Evolutionary conservation across 2,113 vertebrate species (phyloP).

Genomic region (Pedetes capensis): DNA sequence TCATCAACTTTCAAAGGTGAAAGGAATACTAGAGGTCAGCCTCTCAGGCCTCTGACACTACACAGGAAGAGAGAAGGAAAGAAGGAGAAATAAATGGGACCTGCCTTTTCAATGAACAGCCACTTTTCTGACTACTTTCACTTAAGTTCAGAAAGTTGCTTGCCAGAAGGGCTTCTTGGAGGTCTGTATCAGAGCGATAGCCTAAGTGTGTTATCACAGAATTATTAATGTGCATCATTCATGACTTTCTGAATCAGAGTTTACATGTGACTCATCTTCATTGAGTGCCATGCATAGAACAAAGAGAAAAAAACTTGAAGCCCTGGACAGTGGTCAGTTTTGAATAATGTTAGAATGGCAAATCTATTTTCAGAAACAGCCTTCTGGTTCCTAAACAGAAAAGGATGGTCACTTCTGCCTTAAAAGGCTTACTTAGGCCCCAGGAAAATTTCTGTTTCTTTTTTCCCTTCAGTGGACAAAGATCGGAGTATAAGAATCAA

Average conservation of each 20-base stretch:
- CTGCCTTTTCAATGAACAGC: constrained; percentile 7
- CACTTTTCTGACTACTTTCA: constrained; percentile 51
- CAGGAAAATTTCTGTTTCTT: not conserved
- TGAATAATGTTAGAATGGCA: not conserved
- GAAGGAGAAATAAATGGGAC: not conserved
- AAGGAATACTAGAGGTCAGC: not conserved
- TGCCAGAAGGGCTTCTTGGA: constrained; percentile 49
- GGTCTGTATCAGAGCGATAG: not conserved
- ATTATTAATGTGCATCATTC: not conserved
- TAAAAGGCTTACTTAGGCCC: not conserved
- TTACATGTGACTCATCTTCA: constrained; percentile 10
- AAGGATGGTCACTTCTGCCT: not conserved
- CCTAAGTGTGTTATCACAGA: constrained; percentile 27
- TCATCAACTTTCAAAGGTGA: not conserved
- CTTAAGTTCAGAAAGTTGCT: constrained; percentile 60
- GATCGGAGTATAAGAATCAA: constrained; percentile 38
- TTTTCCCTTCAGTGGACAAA: constrained; percentile 45
- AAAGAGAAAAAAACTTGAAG: not conserved
- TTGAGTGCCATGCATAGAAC: not conserved
- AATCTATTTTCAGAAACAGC: not conserved
- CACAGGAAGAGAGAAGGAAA: not conserved
- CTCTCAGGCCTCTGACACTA: not conserved
- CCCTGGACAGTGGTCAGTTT: not conserved
- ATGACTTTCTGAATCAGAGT: constrained; percentile 2
- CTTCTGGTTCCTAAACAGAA: not conserved